A percentile compares a stretch with the other conserved stretches of the same genome.
Conservation (phyloP, 2,113 vertebrate species). For the Protobothrops mucrosquamatus region DNA sequence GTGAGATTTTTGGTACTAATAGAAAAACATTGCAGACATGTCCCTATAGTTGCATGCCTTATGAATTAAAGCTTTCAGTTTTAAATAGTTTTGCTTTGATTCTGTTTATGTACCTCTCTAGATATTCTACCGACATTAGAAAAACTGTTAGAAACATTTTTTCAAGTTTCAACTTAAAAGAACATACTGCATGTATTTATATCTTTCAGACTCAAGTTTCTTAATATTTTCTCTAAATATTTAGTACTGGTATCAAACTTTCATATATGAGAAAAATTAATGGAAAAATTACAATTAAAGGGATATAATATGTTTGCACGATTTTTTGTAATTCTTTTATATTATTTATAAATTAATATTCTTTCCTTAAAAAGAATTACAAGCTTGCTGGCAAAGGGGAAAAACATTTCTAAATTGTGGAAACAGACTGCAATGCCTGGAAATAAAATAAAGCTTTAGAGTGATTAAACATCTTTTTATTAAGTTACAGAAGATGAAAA, state of each 20-base stretch:
- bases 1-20: background rate
- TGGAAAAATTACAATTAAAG: slow-evolving; percentile 17
- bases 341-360: background rate
- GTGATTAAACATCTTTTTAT: slow-evolving; percentile 73
- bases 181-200: background rate
- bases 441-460: slow-evolving; percentile 63
- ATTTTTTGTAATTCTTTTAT: background rate
- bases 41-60: background rate
- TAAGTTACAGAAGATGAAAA: slow-evolving; percentile 71
- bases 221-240: background rate
- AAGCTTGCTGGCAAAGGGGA: slow-evolving; percentile 5
- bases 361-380: slow-evolving; percentile 17
- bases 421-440: slow-evolving; percentile 43
- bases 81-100: background rate
- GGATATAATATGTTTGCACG: slow-evolving; percentile 10
- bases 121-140: background rate
- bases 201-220: background rate
- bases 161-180: background rate
- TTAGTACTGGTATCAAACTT: background rate
- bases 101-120: background rate
- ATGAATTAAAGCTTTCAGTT: background rate
- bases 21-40: background rate
- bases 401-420: slow-evolving; percentile 20
- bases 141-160: background rate
- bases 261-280: slow-evolving; percentile 27